Conservation (phyloP, 2,888 invertebrate species). For the Gastracanthus pulcherrimus region DNA sequence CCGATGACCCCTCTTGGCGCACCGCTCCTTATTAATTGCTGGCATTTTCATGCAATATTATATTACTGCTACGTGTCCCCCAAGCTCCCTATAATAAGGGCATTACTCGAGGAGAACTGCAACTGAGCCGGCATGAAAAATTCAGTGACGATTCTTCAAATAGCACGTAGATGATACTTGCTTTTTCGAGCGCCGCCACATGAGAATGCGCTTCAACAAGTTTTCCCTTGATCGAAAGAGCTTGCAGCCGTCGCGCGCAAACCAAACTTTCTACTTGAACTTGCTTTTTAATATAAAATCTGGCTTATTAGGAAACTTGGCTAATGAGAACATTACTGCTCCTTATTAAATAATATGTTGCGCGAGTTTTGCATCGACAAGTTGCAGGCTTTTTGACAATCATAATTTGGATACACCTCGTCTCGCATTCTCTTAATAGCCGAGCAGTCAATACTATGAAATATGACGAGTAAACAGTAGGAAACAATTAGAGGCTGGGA, state of each 20-base stretch:
- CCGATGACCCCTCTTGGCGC: too few species aligned
- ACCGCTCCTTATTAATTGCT: background rate
- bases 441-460: constrained; percentile 52
- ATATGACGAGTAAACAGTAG: constrained; percentile 56
- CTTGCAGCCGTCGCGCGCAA: background rate
- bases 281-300: constrained; percentile 28
- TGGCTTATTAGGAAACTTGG: constrained; percentile 19
- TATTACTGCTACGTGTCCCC: background rate
- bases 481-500: constrained; percentile 55
- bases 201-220: background rate
- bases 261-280: background rate
- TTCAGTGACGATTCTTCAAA: background rate
- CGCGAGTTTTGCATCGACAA: background rate
- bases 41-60: too few species aligned
- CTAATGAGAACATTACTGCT: constrained; percentile 35
- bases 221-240: constrained; percentile 25
- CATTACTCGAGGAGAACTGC: background rate
- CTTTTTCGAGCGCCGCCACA: background rate
- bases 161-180: background rate
- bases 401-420: constrained; percentile 9
- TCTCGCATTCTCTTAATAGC: constrained; percentile 42
- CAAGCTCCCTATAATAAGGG: too few species aligned
- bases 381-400: too few species aligned
- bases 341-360: constrained; percentile 21
- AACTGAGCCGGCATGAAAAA: constrained; percentile 4